These are phyloP conservation scores for Spisula subtruncata DNA, from an alignment of 2,888 invertebrate species.

Conservation along the genomic window DNA sequence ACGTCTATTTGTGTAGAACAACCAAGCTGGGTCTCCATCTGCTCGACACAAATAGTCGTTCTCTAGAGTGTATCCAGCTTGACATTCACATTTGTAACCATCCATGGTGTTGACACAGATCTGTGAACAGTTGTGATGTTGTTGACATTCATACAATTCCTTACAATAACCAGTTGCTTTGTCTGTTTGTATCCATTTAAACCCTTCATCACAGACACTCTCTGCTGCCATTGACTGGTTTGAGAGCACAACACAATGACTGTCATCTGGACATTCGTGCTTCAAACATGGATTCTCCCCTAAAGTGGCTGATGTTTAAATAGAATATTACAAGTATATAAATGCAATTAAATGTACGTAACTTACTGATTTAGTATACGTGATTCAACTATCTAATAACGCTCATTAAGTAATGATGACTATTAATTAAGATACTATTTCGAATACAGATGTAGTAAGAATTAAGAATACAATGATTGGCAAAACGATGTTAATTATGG, in stretches of 20 bases:
- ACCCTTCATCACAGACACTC: slow-evolving; percentile 50
- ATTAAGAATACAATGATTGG: no score
- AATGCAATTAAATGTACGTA: no score
- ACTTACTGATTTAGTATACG: no score
- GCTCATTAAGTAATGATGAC: no score
- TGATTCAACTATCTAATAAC: no score
- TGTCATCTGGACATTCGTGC: slow-evolving; percentile 46
- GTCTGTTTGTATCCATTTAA: slow-evolving; percentile 48
- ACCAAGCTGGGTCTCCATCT: slow-evolving; percentile 91
- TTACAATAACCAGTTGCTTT: slow-evolving; percentile 54
- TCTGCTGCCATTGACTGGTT: slow-evolving; percentile 37
- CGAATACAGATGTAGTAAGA: no score
- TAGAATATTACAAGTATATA: no score
- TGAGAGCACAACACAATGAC: slow-evolving; percentile 41
- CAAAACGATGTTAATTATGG: no score
- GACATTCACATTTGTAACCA: slow-evolving; percentile 96
- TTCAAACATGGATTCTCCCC: slow-evolving; percentile 55
- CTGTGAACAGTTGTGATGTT: slow-evolving; percentile 96
- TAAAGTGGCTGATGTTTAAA: slow-evolving; percentile 42
- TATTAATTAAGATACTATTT: no score
- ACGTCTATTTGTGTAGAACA: slow-evolving; percentile 95
- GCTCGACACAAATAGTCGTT: slow-evolving; percentile 89
- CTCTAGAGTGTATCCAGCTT: slow-evolving; percentile 93
- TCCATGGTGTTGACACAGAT: slow-evolving; percentile 96
- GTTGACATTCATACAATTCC: slow-evolving; percentile 95